Percentiles rank a stretch among this genome's conserved stretches.
Conservation (phyloP, 2,888 invertebrate species). For the Cosmorhoe ocellata region DNA sequence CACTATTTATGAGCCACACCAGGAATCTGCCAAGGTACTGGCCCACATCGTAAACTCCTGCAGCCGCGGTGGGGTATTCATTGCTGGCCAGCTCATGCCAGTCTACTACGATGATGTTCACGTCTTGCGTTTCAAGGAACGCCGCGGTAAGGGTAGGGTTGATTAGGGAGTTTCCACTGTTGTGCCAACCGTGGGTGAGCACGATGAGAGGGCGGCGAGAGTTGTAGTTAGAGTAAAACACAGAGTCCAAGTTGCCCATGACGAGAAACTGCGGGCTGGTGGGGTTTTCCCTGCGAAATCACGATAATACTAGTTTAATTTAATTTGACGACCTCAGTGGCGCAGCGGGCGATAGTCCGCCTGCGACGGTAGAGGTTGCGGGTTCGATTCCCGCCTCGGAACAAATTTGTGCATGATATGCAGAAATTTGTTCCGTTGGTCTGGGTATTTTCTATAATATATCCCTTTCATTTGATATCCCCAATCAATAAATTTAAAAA, state of each 20-base stretch:
- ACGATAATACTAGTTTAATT: no score
- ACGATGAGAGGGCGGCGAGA: slow-evolving; percentile 14
- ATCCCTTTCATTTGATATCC: no score
- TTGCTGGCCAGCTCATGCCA: slow-evolving; percentile 54
- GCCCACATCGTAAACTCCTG: slow-evolving; percentile 60
- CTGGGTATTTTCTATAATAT: no score
- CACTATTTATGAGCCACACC: slow-evolving; percentile 57
- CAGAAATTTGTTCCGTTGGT: no score
- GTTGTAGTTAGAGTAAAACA: slow-evolving; percentile 21
- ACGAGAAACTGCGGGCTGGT: slow-evolving; percentile 50
- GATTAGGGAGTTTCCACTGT: slow-evolving; percentile 19
- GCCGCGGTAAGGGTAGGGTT: slow-evolving; percentile 17
- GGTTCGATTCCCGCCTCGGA: no score
- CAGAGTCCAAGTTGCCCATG: slow-evolving; percentile 48
- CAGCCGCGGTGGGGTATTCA: slow-evolving; percentile 49
- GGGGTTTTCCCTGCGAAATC: slow-evolving; percentile 46
- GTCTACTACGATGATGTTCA: slow-evolving; percentile 69
- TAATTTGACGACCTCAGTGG: no score
- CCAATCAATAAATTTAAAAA: no score
- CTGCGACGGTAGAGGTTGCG: no score
- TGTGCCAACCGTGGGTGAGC: slow-evolving; percentile 28
- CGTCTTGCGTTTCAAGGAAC: slow-evolving; percentile 40
- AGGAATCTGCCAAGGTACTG: slow-evolving; percentile 62
- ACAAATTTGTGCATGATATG: no score
- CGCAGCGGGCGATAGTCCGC: no score